These are phyloP conservation scores for Anaspis maculata DNA, from an alignment of 2,888 invertebrate species.

Conservation along the genomic window DNA sequence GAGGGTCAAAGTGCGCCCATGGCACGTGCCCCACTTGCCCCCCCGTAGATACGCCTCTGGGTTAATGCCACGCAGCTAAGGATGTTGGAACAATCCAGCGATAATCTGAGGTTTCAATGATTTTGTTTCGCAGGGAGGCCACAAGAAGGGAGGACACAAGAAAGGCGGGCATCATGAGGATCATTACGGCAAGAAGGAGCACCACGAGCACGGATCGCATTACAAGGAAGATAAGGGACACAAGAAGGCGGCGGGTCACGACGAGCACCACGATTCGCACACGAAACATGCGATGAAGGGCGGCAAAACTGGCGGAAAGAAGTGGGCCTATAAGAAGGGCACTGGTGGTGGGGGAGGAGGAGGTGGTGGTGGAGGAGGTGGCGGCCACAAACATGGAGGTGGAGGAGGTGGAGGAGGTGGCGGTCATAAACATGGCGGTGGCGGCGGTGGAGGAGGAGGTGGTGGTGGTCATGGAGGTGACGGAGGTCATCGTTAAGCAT, in stretches of 20 bases:
- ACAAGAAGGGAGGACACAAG: conserved; percentile 48
- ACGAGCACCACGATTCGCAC: conserved; percentile 47
- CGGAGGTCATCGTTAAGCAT: conserved; percentile 11
- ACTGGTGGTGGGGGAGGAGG: conserved; percentile 13
- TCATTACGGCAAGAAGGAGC: conserved; percentile 50
- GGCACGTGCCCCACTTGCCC: no score
- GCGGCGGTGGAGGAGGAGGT: conserved; percentile 14
- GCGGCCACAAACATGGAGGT: conserved; percentile 12
- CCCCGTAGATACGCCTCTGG: no score
- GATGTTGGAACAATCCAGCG: not conserved
- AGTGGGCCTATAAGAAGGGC: conserved; percentile 42
- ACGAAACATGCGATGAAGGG: conserved; percentile 44
- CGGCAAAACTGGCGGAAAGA: conserved; percentile 45
- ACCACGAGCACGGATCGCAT: conserved; percentile 50
- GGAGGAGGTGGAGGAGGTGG: conserved; percentile 8
- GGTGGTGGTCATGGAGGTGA: conserved; percentile 9
- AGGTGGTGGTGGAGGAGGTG: conserved; percentile 6
- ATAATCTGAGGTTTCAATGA: conserved; percentile 1
- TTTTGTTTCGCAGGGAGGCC: conserved; percentile 46
- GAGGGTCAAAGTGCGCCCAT: no score
- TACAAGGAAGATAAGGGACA: conserved; percentile 51
- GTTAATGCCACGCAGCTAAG: not conserved
- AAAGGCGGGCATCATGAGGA: conserved; percentile 46
- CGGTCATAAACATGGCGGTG: conserved; percentile 12
- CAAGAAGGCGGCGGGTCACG: conserved; percentile 48